A percentile compares a stretch with the other conserved stretches of the same genome.
These are phyloP conservation scores for Callipepla squamata DNA, from an alignment of 2,113 vertebrate species.

Conservation along the genomic window DNA sequence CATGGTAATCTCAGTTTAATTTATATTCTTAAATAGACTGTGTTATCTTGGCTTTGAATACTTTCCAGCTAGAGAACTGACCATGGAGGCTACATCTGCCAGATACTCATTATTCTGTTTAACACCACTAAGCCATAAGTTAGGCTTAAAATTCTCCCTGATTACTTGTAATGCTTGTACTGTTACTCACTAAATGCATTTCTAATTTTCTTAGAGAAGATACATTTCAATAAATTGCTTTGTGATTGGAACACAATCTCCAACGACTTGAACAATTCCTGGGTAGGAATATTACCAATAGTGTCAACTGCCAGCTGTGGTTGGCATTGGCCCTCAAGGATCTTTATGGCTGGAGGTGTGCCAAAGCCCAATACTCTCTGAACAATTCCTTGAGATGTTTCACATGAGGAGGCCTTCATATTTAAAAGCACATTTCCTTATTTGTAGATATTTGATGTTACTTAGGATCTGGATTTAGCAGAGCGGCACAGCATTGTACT, in stretches of 20 bases:
- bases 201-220: neutral
- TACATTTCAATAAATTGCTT: neutral
- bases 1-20: neutral
- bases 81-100: neutral
- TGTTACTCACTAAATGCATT: neutral
- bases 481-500: neutral
- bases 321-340: neutral
- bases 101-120: neutral
- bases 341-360: neutral
- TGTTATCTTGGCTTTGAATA: neutral
- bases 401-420: neutral
- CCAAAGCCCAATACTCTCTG: neutral
- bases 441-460: neutral
- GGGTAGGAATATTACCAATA: neutral
- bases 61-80: neutral
- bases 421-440: neutral
- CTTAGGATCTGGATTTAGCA: neutral
- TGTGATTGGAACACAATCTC: neutral
- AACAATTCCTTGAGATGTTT: neutral
- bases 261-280: neutral
- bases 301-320: neutral
- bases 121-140: neutral
- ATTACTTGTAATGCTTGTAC: neutral
- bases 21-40: neutral
- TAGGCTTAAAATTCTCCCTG: neutral